Evolutionary conservation across 1,140 invertebrate species (phyloP).

Genomic region (Phenacoccus solenopsis): DNA sequence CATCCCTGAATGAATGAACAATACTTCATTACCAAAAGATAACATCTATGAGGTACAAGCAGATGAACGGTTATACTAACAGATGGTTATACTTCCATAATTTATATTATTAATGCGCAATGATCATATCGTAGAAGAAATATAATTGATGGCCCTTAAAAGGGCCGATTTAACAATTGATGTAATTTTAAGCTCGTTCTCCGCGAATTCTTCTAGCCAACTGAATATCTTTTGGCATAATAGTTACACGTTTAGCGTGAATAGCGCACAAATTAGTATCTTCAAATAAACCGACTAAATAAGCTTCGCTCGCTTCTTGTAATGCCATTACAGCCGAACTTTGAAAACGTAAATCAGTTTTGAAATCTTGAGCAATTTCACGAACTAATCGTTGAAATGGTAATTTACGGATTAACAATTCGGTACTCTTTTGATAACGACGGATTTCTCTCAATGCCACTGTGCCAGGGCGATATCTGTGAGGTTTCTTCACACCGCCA

Average conservation of each 20-base stretch:
- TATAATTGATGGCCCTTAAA: conserved; percentile 26
- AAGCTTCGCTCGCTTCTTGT: conserved; percentile 55
- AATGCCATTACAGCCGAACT: conserved; percentile 33
- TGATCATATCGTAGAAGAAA: conserved; percentile 49
- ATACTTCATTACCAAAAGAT: too few relatives aligned
- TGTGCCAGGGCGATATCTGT: conserved; percentile 60
- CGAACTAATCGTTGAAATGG: conserved; percentile 81
- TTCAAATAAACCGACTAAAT: conserved; percentile 68
- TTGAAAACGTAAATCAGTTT: conserved; percentile 42
- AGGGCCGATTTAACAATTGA: conserved; percentile 26
- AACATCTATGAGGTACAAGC: too few relatives aligned
- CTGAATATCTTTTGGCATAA: conserved; percentile 55
- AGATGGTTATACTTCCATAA: too few relatives aligned
- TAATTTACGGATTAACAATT: conserved; percentile 64
- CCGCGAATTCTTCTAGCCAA: conserved; percentile 31
- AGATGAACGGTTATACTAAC: too few relatives aligned
- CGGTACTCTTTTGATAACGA: conserved; percentile 73
- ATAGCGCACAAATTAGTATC: conserved; percentile 87
- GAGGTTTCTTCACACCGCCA: conserved; percentile 69
- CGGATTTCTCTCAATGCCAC: conserved; percentile 75
- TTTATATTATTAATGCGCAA: too few relatives aligned
- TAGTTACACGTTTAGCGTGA: too few relatives aligned
- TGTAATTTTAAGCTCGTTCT: conserved; percentile 36
- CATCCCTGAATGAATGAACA: too few relatives aligned
- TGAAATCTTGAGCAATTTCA: conserved; percentile 73